Evolutionary conservation across 2,113 vertebrate species (phyloP).

Genomic region (Mastomys coucha): DNA sequence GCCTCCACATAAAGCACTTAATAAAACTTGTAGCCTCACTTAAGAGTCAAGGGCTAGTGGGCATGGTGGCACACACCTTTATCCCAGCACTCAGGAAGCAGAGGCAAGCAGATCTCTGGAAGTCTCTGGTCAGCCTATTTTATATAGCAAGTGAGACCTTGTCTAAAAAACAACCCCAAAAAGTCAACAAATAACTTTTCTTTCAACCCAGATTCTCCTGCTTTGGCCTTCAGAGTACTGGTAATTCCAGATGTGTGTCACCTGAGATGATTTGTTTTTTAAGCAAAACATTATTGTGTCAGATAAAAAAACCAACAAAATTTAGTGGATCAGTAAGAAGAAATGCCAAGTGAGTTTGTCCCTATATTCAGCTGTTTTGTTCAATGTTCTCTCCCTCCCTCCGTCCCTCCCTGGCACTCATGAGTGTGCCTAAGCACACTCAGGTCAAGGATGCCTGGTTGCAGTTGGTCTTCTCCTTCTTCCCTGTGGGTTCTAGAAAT

Average conservation of each 20-base stretch:
- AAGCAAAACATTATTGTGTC: neutral
- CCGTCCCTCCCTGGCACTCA: neutral
- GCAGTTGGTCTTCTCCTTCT: neutral
- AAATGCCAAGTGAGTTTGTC: neutral
- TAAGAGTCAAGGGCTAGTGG: neutral
- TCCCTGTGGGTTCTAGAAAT: too few relatives aligned
- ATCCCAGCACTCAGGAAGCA: neutral
- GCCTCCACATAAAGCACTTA: neutral
- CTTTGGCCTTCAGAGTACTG: neutral
- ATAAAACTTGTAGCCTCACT: neutral
- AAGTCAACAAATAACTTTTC: neutral
- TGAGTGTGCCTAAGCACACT: neutral
- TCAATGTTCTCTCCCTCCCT: too few relatives aligned
- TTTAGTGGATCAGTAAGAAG: neutral
- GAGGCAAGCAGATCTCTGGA: neutral
- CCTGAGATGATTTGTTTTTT: neutral
- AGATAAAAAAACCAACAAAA: neutral
- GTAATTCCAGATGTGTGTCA: neutral
- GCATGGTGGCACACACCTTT: neutral
- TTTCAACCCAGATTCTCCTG: neutral
- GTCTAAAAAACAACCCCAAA: neutral
- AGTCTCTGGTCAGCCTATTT: neutral
- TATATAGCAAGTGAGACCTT: neutral
- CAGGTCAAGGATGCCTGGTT: neutral
- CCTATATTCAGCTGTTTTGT: neutral